Evolutionary conservation across 2,113 vertebrate species (phyloP).

Genomic region (Larimichthys polyactis): DNA sequence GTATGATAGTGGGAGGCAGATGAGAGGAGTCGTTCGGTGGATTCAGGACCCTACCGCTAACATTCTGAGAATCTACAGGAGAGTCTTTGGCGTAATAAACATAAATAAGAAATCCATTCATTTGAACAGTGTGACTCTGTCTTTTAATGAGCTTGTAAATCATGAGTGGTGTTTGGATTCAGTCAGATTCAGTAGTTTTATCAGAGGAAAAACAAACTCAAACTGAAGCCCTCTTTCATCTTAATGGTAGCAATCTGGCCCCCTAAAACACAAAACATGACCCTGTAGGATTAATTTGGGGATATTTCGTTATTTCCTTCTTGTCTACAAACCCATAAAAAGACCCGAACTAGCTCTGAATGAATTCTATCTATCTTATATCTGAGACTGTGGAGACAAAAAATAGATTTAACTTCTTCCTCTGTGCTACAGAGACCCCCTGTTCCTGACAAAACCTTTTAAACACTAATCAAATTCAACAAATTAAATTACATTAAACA

Average conservation of each 20-base stretch:
- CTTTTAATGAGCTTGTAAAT: not conserved
- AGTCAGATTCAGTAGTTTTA: not conserved
- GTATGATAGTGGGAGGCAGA: slow-evolving; percentile 53
- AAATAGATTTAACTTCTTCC: not conserved
- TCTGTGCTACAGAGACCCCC: not conserved
- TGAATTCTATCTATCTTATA: not conserved
- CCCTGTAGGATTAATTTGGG: not conserved
- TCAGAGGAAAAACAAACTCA: not conserved
- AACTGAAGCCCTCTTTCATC: not conserved
- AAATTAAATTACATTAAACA: not conserved
- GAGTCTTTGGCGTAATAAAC: not conserved
- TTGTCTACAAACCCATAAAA: not conserved
- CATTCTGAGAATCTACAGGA: not conserved
- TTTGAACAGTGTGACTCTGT: not conserved
- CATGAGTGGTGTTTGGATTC: not conserved
- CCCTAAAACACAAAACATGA: not conserved
- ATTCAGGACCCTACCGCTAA: slow-evolving; percentile 21
- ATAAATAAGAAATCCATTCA: not conserved
- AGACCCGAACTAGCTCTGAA: not conserved
- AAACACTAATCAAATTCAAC: not conserved
- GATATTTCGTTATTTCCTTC: not conserved
- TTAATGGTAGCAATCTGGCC: not conserved
- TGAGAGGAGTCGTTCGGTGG: slow-evolving; percentile 22
- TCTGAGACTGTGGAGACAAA: not conserved
- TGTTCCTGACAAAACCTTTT: not conserved